phyloP scores from a whole-genome alignment of 1,140 invertebrate genomes.

The Papilio xuthus region DNA sequence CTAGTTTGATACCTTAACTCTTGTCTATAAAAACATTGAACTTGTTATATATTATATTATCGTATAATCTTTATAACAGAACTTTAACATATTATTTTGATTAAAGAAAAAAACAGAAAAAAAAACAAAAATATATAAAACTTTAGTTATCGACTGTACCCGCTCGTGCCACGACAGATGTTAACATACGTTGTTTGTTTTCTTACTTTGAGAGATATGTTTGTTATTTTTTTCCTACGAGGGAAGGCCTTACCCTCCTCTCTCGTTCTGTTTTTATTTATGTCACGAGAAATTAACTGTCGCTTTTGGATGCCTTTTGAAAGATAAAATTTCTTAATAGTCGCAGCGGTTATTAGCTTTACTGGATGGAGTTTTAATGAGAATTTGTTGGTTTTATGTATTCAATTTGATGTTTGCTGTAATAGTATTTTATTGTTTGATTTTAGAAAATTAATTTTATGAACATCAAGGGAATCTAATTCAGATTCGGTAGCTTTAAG shows the following conservation, averaged over 20 bases:
- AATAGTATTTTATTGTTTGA: constrained; percentile 20
- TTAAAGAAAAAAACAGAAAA: background rate
- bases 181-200: constrained; percentile 80
- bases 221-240: constrained; percentile 70
- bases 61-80: background rate
- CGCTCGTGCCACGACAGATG: constrained; percentile 74
- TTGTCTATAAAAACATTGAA: background rate
- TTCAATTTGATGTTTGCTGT: constrained; percentile 30
- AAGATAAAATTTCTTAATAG: constrained; percentile 67
- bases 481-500: background rate
- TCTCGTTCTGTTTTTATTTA: constrained; percentile 72
- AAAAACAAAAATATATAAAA: background rate
- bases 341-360: constrained; percentile 49
- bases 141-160: constrained; percentile 48
- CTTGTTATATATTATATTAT: background rate
- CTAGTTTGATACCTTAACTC: background rate
- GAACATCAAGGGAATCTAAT: constrained; percentile 22
- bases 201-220: constrained; percentile 77
- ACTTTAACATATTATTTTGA: background rate
- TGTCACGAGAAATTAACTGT: constrained; percentile 75
- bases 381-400: constrained; percentile 33
- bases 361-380: constrained; percentile 35
- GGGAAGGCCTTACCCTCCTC: constrained; percentile 51
- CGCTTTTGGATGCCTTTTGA: constrained; percentile 52
- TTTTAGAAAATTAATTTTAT: constrained; percentile 28